Conservation (phyloP, 2,888 invertebrate species). For the Unio pictorum region DNA sequence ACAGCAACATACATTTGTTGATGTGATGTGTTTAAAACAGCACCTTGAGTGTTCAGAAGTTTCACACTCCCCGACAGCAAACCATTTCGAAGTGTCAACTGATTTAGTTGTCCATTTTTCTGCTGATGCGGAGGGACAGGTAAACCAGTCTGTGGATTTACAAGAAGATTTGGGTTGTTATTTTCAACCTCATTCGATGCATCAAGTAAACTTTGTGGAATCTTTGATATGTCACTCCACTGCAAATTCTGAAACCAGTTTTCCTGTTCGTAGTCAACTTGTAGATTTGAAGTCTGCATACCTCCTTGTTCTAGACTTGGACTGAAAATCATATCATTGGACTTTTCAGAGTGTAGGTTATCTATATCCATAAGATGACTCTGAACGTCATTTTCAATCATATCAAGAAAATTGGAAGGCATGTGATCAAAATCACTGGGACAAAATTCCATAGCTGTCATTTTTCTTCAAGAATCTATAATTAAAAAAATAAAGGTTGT, state of each 20-base stretch:
- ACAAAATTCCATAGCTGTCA: conserved; percentile 38
- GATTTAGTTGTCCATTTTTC: conserved; percentile 26
- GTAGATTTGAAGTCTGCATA: neutral
- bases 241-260: conserved; percentile 51
- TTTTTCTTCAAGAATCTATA: conserved; percentile 1
- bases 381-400: conserved; percentile 38
- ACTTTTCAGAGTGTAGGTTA: conserved; percentile 37
- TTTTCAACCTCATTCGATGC: conserved; percentile 52
- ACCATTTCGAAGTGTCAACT: conserved; percentile 27
- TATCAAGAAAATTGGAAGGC: conserved; percentile 35
- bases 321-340: conserved; percentile 37
- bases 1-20: conserved; percentile 40
- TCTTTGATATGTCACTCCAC: conserved; percentile 48
- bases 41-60: conserved; percentile 35
- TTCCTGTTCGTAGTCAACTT: conserved; percentile 18
- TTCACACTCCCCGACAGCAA: conserved; percentile 23
- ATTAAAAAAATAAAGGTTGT: too few species aligned
- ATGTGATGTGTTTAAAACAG: conserved; percentile 33
- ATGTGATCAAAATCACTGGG: conserved; percentile 36
- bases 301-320: conserved; percentile 20
- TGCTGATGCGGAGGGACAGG: conserved; percentile 75
- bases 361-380: conserved; percentile 43
- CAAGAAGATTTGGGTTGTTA: conserved; percentile 77
- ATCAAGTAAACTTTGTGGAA: conserved; percentile 47
- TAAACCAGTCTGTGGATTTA: conserved; percentile 92